Percentiles rank a stretch among this genome's conserved stretches.
phyloP scores from a whole-genome alignment of 2,113 vertebrate genomes.

The Climacteris rufus region DNA sequence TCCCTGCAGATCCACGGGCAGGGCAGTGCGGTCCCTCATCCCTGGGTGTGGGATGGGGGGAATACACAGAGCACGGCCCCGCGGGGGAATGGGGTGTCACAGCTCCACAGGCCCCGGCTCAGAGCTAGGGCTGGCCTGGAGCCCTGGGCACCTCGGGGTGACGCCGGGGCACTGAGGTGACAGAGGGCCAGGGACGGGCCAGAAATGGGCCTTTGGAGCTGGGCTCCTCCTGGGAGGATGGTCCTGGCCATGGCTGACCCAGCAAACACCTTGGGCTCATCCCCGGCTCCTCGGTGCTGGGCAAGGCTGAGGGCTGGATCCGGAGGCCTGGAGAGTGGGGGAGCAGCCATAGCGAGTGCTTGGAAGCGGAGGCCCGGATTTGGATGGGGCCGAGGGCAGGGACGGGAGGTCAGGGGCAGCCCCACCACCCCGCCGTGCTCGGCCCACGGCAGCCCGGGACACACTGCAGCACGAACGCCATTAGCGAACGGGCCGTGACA shows the following conservation, averaged over 20 bases:
- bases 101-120: no score
- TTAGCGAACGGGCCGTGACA: neutral
- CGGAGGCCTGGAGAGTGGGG: accelerated
- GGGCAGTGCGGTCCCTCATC: neutral
- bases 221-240: no score
- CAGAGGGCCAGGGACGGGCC: no score
- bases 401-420: accelerated
- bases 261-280: neutral
- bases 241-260: neutral
- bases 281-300: no score
- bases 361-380: neutral
- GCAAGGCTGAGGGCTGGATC: neutral
- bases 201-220: no score
- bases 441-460: neutral
- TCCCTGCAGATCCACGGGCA: neutral
- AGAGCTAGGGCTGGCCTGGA: neutral
- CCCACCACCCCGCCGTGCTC: neutral
- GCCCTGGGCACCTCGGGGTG: neutral
- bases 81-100: accelerated
- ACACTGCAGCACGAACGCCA: accelerated
- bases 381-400: neutral
- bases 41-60: neutral
- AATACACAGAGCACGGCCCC: accelerated
- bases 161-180: no score
- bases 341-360: neutral